These are phyloP conservation scores for Drosophila kuntzei DNA, from an alignment of 2,888 invertebrate species.

Conservation along the genomic window DNA sequence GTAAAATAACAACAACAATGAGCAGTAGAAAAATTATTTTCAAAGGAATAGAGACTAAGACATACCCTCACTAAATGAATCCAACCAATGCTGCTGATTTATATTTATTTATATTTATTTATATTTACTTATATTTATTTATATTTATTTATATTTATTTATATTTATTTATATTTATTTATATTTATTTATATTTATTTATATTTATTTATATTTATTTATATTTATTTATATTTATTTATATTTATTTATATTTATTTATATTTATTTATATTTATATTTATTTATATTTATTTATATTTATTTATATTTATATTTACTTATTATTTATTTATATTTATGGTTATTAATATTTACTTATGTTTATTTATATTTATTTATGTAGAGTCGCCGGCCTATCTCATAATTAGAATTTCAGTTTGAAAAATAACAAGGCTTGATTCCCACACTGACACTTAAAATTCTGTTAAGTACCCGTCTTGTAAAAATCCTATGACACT, in stretches of 20 bases:
- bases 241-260: neutral
- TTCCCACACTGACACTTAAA: too few relatives aligned
- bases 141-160: too few relatives aligned
- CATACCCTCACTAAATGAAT: conserved; percentile 12
- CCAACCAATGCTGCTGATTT: neutral
- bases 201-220: neutral
- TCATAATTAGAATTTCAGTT: too few relatives aligned
- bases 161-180: too few relatives aligned
- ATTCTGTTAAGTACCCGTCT: too few relatives aligned
- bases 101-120: neutral
- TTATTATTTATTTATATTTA: too few relatives aligned
- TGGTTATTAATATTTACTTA: too few relatives aligned
- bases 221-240: neutral
- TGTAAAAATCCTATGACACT: too few relatives aligned
- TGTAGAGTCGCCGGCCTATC: too few relatives aligned
- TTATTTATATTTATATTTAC: neutral
- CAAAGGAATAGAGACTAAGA: neutral
- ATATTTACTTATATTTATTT: neutral
- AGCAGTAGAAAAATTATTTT: neutral
- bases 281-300: neutral
- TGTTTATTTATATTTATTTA: too few relatives aligned
- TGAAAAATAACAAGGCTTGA: too few relatives aligned
- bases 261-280: neutral
- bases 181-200: too few relatives aligned
- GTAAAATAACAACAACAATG: neutral